phyloP scores from a whole-genome alignment of 2,797 vertebrate species.

The Anableps anableps region DNA sequence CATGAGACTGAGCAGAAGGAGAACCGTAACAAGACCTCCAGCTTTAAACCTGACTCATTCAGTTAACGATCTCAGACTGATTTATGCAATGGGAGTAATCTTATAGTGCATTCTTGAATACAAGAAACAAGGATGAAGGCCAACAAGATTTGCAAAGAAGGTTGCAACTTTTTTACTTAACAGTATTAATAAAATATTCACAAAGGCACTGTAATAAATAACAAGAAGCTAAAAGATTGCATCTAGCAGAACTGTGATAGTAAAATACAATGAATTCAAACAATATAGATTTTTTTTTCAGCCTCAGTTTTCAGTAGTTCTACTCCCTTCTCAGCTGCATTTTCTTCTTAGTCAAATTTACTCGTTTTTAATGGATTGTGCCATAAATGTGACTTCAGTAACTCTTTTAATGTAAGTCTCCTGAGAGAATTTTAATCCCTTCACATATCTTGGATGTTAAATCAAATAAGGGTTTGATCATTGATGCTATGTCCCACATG shows the following conservation, averaged over 20 bases:
- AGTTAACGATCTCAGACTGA: conserved; percentile 12
- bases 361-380: background rate
- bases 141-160: background rate
- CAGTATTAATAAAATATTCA: background rate
- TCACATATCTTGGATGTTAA: conserved; percentile 46
- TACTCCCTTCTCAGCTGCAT: background rate
- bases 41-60: conserved; percentile 46
- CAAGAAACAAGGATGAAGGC: conserved; percentile 21
- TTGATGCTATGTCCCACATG: conserved; percentile 9
- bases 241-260: background rate
- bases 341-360: background rate
- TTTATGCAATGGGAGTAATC: conserved; percentile 14
- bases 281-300: background rate
- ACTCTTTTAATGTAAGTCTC: background rate
- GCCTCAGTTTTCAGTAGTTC: background rate
- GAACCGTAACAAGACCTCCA: conserved; percentile 17
- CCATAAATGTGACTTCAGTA: background rate
- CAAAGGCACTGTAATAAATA: background rate
- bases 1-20: conserved; percentile 34
- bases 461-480: conserved; percentile 64
- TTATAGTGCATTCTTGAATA: conserved; percentile 13
- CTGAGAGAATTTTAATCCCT: conserved; percentile 10
- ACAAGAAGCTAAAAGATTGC: background rate
- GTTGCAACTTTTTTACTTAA: background rate
- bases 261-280: background rate